Base-by-base conservation (phyloP, 2,797 vertebrate genomes). In the Microchirus variegatus region DNA sequence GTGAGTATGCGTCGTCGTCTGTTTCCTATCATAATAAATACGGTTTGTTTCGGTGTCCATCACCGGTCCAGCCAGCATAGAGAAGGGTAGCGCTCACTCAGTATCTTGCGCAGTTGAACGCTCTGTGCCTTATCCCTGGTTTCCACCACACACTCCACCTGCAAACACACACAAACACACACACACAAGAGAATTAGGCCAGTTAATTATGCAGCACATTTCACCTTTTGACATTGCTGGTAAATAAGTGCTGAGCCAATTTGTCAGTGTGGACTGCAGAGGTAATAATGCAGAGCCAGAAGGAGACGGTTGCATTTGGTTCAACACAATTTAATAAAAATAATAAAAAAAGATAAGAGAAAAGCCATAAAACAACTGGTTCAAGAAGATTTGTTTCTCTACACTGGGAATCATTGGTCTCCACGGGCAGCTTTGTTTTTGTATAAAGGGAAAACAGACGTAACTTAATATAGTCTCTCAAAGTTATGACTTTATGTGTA, bases 71-170 rank as follows among this genome's bases (percentile, higher is more conserved):
- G 88, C 95, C 95, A 97, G 78, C 61, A 70, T 0, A 94, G 83
- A 36, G 89, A 91, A 1, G 96, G 93, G 75, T 96, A 97, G 50
- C 91, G 94, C 53, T 95, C 95, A 53, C 88, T 73, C 58, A 97
- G 88, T 0, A 80, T 88, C 17, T 90, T 94, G 50, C 88, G 90
- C 53, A 97, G 86, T 73, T 96, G 94, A 64, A 75, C 52, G 15
- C 93, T 92, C 74, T 96, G 95, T 65, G 89, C 82, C 87, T 91
- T 94, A 85, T 97, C 96, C 81, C 93, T 92, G 75, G 94, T 95
- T 79, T 97, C 95, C 87, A 95, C 89, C 6, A 95, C 93, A 85
- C 95, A 97, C 83, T 92, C 92, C 82, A 97, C 94, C 96, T 97
- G 90, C 70, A 59, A 63, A 81, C 78, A 85, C 73, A 72, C 44